Evolutionary conservation across 2,888 invertebrate species (phyloP).

Genomic region (Plagodis dolabraria): DNA sequence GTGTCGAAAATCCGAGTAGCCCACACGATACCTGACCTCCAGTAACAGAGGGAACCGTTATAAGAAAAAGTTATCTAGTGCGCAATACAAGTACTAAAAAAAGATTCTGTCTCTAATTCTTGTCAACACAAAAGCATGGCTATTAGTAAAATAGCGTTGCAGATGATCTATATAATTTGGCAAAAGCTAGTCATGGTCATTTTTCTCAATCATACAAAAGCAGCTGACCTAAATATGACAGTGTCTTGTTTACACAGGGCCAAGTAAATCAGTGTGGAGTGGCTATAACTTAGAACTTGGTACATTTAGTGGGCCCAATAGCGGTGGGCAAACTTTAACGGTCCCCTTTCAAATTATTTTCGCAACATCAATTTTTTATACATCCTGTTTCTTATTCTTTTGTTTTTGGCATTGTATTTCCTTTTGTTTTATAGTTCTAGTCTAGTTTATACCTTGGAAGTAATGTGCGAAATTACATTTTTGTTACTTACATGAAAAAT

Average conservation of each 20-base stretch:
- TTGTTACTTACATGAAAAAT: conserved; percentile 8
- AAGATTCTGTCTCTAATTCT: too few species aligned
- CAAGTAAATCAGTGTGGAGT: conserved; percentile 37
- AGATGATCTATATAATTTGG: too few species aligned
- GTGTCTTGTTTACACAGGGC: conserved; percentile 44
- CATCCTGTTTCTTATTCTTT: conserved; percentile 48
- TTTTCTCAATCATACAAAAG: not conserved
- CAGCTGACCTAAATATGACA: conserved; percentile 26
- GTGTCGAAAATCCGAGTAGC: too few species aligned
- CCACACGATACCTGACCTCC: too few species aligned
- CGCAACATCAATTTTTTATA: conserved; percentile 56
- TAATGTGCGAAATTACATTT: conserved; percentile 24
- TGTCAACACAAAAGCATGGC: too few species aligned
- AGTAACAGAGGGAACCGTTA: too few species aligned
- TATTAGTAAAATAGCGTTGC: too few species aligned
- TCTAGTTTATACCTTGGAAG: conserved; percentile 30
- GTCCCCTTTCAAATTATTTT: conserved; percentile 53
- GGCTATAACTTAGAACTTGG: conserved; percentile 51
- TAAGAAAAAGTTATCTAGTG: too few species aligned
- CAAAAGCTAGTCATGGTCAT: too few species aligned
- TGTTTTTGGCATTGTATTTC: conserved; percentile 41
- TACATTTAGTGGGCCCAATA: conserved; percentile 31
- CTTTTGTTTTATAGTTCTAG: conserved; percentile 34
- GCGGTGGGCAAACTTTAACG: conserved; percentile 46
- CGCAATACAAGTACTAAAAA: too few species aligned